Base-by-base conservation (phyloP, 2,888 invertebrate species). In the Drosophila vallismaia region DNA sequence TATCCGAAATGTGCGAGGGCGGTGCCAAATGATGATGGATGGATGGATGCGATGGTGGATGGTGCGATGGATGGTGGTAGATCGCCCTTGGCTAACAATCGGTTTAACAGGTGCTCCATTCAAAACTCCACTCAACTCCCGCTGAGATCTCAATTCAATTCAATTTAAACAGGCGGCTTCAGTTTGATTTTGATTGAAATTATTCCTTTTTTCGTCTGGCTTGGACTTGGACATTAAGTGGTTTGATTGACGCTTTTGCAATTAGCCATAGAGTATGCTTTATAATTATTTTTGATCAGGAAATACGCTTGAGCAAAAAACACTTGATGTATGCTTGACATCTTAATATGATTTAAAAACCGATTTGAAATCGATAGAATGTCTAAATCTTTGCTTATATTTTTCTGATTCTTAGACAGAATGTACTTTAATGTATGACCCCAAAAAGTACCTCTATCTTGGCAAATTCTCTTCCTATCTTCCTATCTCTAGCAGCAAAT, bases 31-130 rank as follows among this genome's bases (percentile, higher is more conserved):
- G 58, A 28, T 29, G 14, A 38, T 38, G 24, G 51, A 26, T 38
- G 24, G 46, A 40, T 59, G 46, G 12, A 33, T 33, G 33, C 3
- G 49, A 12, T 14, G 29, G 31, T 8, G 36, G 14, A 29, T 8
- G 44, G 28, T 33, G 40, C 31, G 46, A 31, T 24, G n/a, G 12
- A 19, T 2, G 7, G 49, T 4, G 26, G 26, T 45, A 52, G n/a
- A 64, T 64, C 67, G 64, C 64, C 64, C 64, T 64, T 64, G 64
- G 64, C 63, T 38, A 64, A 51, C 63, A 64, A 63, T 64, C 45
- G 63, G 36, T 31, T 45, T 10, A 64, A 53, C 64, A 64, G 64
- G 64, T 64, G 64, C 64, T 66, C 38, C 38, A 38, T 12, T 38
- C 12, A 5, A 36, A 31, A 10, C 38, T 38, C 12, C 38, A 38